Percentiles rank a stretch among this genome's conserved stretches.
Conservation (phyloP, 1,140 invertebrate genomes). For the Fopius arisanus region DNA sequence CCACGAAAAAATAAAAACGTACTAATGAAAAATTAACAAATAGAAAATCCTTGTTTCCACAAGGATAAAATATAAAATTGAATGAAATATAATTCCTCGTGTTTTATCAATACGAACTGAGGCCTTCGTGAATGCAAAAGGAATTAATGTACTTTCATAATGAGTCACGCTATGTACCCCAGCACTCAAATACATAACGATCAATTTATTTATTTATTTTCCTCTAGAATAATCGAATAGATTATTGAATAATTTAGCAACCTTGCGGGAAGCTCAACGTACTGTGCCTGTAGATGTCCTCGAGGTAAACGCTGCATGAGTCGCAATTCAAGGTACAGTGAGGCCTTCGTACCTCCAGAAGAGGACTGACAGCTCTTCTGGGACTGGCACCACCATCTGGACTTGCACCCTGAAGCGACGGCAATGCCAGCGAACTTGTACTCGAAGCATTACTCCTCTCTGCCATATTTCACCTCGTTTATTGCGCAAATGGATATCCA, state of each 20-base stretch:
- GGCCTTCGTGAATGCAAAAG: no score
- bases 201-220: background rate
- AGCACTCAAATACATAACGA: no score
- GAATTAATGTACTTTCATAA: no score
- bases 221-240: background rate
- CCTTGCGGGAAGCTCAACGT: constrained; percentile 44
- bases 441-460: constrained; percentile 53
- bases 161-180: no score
- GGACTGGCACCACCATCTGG: constrained; percentile 63
- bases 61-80: no score
- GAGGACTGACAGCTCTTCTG: constrained; percentile 73
- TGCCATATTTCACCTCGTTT: constrained; percentile 42
- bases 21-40: no score
- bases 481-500: background rate
- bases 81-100: no score
- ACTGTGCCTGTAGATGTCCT: constrained; percentile 75
- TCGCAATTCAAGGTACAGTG: constrained; percentile 78
- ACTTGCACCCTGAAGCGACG: constrained; percentile 52
- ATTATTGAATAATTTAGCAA: constrained; percentile 25
- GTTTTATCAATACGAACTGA: no score
- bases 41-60: no score
- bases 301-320: constrained; percentile 72
- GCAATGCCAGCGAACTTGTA: constrained; percentile 53
- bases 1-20: no score
- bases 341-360: constrained; percentile 73